Conservation (phyloP, 2,797 vertebrate species). For the Xiphorhynchus erythropygius region DNA sequence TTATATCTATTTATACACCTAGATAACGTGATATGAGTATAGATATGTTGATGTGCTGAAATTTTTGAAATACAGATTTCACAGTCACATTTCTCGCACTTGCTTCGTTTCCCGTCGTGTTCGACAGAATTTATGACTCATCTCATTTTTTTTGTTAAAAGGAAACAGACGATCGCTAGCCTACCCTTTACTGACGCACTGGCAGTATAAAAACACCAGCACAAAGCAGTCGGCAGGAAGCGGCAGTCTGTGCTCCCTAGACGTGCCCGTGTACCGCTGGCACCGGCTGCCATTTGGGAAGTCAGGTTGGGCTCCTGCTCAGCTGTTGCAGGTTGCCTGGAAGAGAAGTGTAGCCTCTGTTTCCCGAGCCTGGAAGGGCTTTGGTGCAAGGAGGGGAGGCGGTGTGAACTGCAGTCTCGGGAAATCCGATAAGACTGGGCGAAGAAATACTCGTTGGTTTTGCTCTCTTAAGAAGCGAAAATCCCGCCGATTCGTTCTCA, state of each 20-base stretch:
- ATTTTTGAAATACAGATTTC: not conserved
- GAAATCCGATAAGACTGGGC: not conserved
- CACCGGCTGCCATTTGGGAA: not conserved
- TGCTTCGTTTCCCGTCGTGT: not conserved
- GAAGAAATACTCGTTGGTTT: not conserved
- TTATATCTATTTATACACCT: not conserved
- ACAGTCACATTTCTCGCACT: not conserved
- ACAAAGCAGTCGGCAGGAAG: not conserved
- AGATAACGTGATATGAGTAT: not conserved
- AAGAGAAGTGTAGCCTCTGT: not conserved
- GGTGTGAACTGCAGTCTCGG: not conserved
- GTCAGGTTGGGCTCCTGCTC: not conserved
- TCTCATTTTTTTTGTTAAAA: not conserved
- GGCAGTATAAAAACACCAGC: not conserved
- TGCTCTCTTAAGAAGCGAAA: not conserved
- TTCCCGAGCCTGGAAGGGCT: not conserved
- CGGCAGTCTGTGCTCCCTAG: not conserved
- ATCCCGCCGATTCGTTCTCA: not conserved
- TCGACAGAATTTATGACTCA: not conserved
- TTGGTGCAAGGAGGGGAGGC: not conserved
- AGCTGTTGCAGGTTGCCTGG: not conserved
- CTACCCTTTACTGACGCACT: not conserved
- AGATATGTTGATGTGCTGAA: not conserved
- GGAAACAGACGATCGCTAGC: slow-evolving; percentile 21
- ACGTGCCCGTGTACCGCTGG: not conserved